phyloP scores from a whole-genome alignment of 2,888 invertebrate species.

The Clanis bilineata region DNA sequence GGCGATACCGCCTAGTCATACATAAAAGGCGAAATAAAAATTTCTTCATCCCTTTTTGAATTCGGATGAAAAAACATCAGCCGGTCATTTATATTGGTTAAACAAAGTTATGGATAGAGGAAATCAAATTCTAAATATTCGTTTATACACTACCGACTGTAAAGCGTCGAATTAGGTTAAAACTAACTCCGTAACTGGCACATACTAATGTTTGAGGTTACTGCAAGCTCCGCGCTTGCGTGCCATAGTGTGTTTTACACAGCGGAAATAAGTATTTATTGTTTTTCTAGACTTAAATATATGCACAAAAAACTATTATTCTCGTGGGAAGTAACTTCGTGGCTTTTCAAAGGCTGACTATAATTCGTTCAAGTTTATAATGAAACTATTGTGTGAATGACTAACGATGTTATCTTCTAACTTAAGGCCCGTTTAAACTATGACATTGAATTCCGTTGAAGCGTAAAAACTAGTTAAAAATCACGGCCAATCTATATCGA shows the following conservation, averaged over 20 bases:
- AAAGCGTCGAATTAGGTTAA: neutral
- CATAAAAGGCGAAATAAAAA: no score
- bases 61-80: no score
- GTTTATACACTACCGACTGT: no score
- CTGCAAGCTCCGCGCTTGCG: slow-evolving; percentile 24
- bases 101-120: no score
- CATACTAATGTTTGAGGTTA: neutral
- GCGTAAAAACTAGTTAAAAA: neutral
- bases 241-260: slow-evolving; percentile 30
- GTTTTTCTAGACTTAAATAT: slow-evolving; percentile 34
- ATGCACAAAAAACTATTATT: slow-evolving; percentile 44
- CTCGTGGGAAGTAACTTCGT: slow-evolving; percentile 38
- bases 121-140: no score
- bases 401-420: neutral
- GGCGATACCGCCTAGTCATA: no score
- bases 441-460: neutral
- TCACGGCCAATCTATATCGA: neutral
- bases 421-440: neutral
- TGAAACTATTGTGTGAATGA: slow-evolving; percentile 3
- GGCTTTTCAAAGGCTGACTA: neutral
- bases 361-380: slow-evolving; percentile 11
- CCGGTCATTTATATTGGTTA: no score
- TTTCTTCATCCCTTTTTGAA: no score
- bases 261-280: slow-evolving; percentile 46
- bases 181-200: neutral